phyloP scores from a whole-genome alignment of 2,113 vertebrate species.

The Sula dactylatra region DNA sequence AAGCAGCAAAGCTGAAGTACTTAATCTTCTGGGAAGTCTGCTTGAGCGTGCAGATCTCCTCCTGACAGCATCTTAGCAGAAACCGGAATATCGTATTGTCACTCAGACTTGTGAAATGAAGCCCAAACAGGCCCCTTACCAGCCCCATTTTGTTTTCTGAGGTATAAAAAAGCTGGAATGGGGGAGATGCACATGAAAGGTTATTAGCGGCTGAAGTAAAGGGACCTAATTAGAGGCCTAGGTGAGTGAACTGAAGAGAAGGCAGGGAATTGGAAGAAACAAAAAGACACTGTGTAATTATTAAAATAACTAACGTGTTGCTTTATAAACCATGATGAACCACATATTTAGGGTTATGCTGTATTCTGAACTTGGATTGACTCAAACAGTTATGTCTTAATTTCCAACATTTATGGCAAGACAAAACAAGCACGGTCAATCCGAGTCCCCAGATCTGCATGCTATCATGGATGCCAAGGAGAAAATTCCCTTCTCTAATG shows the following conservation, averaged over 20 bases:
- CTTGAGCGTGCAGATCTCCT: neutral
- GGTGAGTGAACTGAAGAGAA: neutral
- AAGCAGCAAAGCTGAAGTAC: neutral
- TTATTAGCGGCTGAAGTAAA: neutral
- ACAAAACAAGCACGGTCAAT: neutral
- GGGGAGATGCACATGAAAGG: neutral
- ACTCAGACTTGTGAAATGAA: neutral
- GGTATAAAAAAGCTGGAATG: neutral
- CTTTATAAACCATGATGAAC: neutral
- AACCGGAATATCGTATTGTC: neutral
- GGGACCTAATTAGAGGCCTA: neutral
- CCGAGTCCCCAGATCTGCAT: rapidly evolving
- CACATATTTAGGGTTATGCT: neutral
- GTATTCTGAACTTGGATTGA: neutral
- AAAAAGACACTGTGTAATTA: neutral
- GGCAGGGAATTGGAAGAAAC: neutral
- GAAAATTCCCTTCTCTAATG: neutral
- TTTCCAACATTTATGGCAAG: neutral
- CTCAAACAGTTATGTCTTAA: neutral
- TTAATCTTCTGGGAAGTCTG: neutral
- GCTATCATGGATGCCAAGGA: neutral
- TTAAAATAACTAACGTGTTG: neutral
- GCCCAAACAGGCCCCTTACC: neutral
- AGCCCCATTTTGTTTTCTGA: neutral
- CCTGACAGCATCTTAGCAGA: neutral